Conservation (phyloP, 2,113 vertebrate species). For the Geococcyx californianus region DNA sequence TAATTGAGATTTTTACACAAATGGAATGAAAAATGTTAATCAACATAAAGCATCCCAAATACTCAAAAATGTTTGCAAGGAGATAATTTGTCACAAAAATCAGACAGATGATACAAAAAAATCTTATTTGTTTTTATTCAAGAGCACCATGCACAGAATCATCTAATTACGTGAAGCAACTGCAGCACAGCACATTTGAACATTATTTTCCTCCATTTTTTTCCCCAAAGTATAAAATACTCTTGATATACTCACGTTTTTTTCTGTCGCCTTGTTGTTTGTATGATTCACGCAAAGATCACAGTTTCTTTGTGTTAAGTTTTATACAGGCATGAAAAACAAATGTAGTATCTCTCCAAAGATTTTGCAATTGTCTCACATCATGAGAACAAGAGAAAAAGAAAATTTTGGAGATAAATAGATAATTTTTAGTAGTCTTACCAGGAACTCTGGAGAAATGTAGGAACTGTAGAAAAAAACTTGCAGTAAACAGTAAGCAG, state of each 20-base stretch:
- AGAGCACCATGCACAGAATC: neutral
- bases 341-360: neutral
- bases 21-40: conserved; percentile 63
- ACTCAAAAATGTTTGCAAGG: conserved; percentile 47
- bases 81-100: conserved; percentile 58
- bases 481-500: neutral
- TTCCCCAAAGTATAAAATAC: neutral
- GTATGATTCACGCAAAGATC: neutral
- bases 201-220: neutral
- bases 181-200: neutral
- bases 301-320: neutral
- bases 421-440: neutral
- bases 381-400: neutral
- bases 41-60: conserved; percentile 2
- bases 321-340: neutral
- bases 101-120: conserved; percentile 48
- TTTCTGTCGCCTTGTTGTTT: neutral
- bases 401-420: neutral
- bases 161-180: conserved; percentile 29
- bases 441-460: neutral
- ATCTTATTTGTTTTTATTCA: conserved; percentile 41
- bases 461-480: neutral
- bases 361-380: neutral
- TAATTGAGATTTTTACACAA: conserved; percentile 48
- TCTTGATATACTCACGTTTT: neutral